Base-by-base conservation (phyloP, 2,888 invertebrate species). In the Molanna angustata region DNA sequence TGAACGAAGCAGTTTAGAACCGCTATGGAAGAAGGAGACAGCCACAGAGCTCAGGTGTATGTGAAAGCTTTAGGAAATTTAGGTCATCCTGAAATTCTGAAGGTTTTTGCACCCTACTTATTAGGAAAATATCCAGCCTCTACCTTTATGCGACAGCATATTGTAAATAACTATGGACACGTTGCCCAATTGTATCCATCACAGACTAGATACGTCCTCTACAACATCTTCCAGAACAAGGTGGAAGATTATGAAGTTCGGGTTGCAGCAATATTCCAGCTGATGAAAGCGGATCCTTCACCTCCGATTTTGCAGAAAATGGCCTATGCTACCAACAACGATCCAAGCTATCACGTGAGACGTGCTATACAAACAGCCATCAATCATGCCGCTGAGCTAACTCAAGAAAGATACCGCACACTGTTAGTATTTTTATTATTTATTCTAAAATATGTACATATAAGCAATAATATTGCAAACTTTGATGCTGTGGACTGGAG, bases 291-390 rank as follows among this genome's bases (percentile, higher is more conserved):
- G 4, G 65, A 70, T 27, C 83, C 82, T 27, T 69, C 80, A 7
- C 65, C 71, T 11, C 66, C 64, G 39, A 74, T 80, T 68, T 72
- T 83, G 16, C 79, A 80, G 66, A 69, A 77, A 49, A 79, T 83
- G 73, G 83, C 82, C 11, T 67, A 73, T 58, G 71, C 71, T 60
- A 80, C 81, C 13, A 72, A 80, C 54, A 62, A 66, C 18, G 82
- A 83, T 60, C 63, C 63, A 13, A 74, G 70, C 62, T 69, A 70
- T 41, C 71, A 80, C 31, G 81, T 83, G 2, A 77, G 74, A 59
- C 69, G 79, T 21, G 79, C 76, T 4, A 78, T 82, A 3, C 76
- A 77, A 62, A 72, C 79, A 7, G 66, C 71, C 3, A 77, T 83
- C 54, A 64, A 71, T 61, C 64, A 65, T 37, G 71, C 77, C 13